Base-by-base conservation (phyloP, 1,140 invertebrate species). In the Procambarus clarkii region DNA sequence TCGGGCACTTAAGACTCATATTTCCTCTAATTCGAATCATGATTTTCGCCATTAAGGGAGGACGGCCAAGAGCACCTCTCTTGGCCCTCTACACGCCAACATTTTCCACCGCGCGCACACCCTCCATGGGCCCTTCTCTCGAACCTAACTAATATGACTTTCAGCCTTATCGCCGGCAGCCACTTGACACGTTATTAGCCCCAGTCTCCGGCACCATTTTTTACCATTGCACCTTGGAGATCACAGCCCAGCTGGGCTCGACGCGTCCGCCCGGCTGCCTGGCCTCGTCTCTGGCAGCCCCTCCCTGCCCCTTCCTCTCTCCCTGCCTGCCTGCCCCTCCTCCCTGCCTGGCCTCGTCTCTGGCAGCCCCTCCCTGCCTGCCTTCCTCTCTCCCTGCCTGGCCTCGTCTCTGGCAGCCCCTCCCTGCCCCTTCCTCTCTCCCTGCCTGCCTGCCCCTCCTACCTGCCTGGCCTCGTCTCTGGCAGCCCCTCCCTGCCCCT, bases 11-110 rank as follows among this genome's bases (percentile, higher is more conserved):
- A 90, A 90, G 88, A 78, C 48, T 84, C 71, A 84, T 60, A 84
- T 84, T 90, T 74, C 88, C 88, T 80, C 50, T 90, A 90, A 90
- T 90, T 84, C 88, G 88, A 84, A 83, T 90, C 88, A 84, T 90
- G 88, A 90, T 82, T 90, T 90, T 90, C 88, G 88, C 88, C 88
- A 84, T 90, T 90, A 90, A 77, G 71, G 80, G 44, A 45, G 81
- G 60, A 48, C 58, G 58, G 78, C 34, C 45, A 45, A 74, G 78
- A 80, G 60, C 87, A 71, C 78, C 87, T 64, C 80, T 54, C 50
- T 78, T 54, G 24, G 46, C 79, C 87, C 64, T 82, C 50, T 81
- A 82, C 87, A 81, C 79, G 60, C 76, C 79, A 81, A 64, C 78
- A 82, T 81, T 88, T 88, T 88, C 69, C 78, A 50, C 87, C 79